phyloP scores from a whole-genome alignment of 1,140 invertebrate genomes.

The Orussus abietinus region DNA sequence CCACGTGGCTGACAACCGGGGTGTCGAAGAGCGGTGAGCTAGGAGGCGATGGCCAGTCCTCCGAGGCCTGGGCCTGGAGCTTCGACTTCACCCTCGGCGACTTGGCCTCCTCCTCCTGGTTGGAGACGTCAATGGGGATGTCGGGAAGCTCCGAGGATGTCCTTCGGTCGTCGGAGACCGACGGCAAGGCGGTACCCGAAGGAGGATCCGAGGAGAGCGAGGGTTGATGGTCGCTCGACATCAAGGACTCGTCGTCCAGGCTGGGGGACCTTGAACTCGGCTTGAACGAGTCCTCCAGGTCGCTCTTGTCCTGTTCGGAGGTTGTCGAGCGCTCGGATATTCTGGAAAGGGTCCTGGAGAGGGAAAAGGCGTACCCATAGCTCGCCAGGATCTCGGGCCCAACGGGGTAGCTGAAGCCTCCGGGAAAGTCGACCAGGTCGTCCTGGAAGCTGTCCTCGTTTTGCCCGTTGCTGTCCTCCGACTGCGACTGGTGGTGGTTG shows the following conservation, averaged over 20 bases:
- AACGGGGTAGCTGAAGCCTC: slow-evolving; percentile 67
- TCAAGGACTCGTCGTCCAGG: slow-evolving; percentile 76
- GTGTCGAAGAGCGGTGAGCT: slow-evolving; percentile 65
- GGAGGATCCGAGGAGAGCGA: slow-evolving; percentile 79
- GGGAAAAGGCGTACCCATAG: slow-evolving; percentile 64
- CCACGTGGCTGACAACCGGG: slow-evolving; percentile 71
- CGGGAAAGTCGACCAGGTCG: slow-evolving; percentile 69
- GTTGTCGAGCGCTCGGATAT: slow-evolving; percentile 85
- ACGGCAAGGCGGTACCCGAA: slow-evolving; percentile 45
- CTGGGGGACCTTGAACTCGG: slow-evolving; percentile 75
- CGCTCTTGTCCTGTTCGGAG: slow-evolving; percentile 74
- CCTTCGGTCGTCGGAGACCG: slow-evolving; percentile 69
- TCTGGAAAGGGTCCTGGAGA: slow-evolving; percentile 72
- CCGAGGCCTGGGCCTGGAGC: slow-evolving; percentile 58
- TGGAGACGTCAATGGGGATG: slow-evolving; percentile 66
- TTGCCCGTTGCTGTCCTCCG: slow-evolving; percentile 58
- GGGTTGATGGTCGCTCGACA: slow-evolving; percentile 79
- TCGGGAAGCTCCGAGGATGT: slow-evolving; percentile 79
- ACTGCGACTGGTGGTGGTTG: slow-evolving; percentile 56
- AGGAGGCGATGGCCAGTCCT: slow-evolving; percentile 75
- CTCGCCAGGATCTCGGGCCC: slow-evolving; percentile 67
- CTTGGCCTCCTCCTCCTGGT: slow-evolving; percentile 49
- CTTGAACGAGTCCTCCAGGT: slow-evolving; percentile 81
- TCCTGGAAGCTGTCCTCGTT: slow-evolving; percentile 67
- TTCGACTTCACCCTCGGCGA: slow-evolving; percentile 48